These are phyloP conservation scores for Hyaena hyaena DNA, from an alignment of 2,113 vertebrate genomes.

Conservation along the genomic window DNA sequence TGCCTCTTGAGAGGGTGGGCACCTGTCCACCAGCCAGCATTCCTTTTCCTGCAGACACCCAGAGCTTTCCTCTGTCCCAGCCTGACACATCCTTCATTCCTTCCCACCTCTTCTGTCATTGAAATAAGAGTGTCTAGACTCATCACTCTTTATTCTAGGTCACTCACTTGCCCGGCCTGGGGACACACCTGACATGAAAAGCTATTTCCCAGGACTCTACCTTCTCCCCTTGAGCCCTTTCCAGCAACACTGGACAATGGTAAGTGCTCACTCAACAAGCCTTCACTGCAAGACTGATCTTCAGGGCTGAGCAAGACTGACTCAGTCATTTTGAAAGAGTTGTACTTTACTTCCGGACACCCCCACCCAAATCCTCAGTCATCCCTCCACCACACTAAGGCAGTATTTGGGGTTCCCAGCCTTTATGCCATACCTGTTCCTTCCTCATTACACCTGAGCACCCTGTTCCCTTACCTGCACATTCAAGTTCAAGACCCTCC, in stretches of 20 bases:
- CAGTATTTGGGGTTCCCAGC: not conserved
- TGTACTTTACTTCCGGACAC: not conserved
- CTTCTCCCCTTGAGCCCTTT: not conserved
- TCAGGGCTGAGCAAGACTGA: fast-evolving
- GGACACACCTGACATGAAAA: not conserved
- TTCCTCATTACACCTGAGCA: not conserved
- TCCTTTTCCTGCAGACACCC: not conserved
- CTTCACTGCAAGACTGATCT: not conserved
- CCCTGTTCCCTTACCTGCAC: not conserved
- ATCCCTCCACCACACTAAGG: not conserved
- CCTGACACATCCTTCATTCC: fast-evolving
- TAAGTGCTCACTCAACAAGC: fast-evolving
- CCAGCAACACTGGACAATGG: fast-evolving
- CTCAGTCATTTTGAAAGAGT: not conserved
- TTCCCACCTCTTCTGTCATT: fast-evolving
- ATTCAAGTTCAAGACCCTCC: not conserved
- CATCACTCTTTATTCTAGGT: not conserved
- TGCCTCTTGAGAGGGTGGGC: fast-evolving
- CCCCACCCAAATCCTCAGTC: not conserved
- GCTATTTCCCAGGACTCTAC: not conserved
- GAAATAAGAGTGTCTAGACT: not conserved
- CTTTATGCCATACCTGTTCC: not conserved
- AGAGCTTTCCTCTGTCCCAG: fast-evolving
- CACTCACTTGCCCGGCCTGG: not conserved
- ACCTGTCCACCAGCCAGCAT: fast-evolving